Evolutionary conservation across 2,888 invertebrate genomes (phyloP).

Genomic region (Melinopterus prodromus): DNA sequence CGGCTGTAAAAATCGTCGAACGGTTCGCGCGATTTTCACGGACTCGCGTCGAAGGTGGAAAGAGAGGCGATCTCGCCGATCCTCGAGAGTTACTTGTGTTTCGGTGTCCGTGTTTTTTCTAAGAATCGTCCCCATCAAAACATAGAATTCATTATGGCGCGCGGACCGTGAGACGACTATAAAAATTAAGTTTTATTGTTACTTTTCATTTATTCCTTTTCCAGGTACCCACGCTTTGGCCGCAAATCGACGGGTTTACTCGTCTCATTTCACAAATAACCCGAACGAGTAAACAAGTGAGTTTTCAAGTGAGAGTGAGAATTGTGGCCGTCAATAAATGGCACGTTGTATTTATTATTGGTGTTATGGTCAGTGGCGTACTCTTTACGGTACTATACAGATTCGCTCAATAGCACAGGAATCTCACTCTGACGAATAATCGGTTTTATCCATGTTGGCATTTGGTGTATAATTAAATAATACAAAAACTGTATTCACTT

Average conservation of each 20-base stretch:
- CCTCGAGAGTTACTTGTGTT: not conserved
- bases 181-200: slow-evolving; percentile 4
- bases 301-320: not conserved
- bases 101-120: not conserved
- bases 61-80: not conserved
- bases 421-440: no score
- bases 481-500: no score
- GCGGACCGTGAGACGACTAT: slow-evolving; percentile 4
- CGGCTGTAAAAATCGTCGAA: not conserved
- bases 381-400: no score
- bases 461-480: no score
- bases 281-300: not conserved
- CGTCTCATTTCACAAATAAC: not conserved
- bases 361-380: not conserved
- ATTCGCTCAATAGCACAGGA: no score
- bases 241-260: not conserved
- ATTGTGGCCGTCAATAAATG: not conserved
- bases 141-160: not conserved
- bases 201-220: not conserved
- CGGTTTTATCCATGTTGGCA: no score
- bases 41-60: not conserved
- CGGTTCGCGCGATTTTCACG: not conserved
- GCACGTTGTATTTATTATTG: not conserved
- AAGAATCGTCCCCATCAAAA: slow-evolving; percentile 4
- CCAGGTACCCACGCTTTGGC: not conserved